Evolutionary conservation across 2,113 vertebrate species (phyloP).

Genomic region (Tylochromis polylepis): DNA sequence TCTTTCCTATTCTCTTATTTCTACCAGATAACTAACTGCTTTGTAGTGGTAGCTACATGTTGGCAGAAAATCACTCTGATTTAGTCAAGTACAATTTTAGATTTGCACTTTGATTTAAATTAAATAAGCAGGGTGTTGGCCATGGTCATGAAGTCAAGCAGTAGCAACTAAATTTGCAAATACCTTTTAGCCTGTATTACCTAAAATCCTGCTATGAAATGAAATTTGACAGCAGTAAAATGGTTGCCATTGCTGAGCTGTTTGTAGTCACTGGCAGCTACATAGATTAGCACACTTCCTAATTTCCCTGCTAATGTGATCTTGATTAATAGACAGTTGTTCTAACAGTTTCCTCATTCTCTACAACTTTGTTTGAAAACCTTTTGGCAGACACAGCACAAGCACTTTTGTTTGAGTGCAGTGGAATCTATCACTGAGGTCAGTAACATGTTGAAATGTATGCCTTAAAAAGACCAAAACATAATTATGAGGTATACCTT

Average conservation of each 20-base stretch:
- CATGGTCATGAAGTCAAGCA: neutral
- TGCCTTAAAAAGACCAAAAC: neutral
- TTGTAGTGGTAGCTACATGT: neutral
- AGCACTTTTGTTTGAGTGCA: neutral
- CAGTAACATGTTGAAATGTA: neutral
- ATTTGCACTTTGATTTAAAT: neutral
- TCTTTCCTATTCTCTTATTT: constrained; percentile 2
- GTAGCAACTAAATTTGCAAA: neutral
- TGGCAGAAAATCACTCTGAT: neutral
- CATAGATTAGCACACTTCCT: constrained; percentile 31
- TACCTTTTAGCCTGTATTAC: neutral
- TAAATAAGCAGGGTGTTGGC: neutral
- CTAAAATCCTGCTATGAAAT: neutral
- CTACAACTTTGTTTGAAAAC: neutral
- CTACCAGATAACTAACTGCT: neutral
- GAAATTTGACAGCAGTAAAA: neutral
- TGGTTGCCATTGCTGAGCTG: neutral
- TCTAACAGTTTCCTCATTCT: neutral
- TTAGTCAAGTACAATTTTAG: neutral
- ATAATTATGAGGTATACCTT: neutral
- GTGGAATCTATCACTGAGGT: neutral
- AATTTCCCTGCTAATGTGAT: neutral
- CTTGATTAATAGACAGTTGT: constrained; percentile 14
- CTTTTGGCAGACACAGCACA: neutral
- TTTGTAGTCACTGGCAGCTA: neutral